A percentile compares a stretch with the other conserved stretches of the same genome.
Conservation (phyloP, 1,140 invertebrate genomes). For the Conopomorpha cramerella region DNA sequence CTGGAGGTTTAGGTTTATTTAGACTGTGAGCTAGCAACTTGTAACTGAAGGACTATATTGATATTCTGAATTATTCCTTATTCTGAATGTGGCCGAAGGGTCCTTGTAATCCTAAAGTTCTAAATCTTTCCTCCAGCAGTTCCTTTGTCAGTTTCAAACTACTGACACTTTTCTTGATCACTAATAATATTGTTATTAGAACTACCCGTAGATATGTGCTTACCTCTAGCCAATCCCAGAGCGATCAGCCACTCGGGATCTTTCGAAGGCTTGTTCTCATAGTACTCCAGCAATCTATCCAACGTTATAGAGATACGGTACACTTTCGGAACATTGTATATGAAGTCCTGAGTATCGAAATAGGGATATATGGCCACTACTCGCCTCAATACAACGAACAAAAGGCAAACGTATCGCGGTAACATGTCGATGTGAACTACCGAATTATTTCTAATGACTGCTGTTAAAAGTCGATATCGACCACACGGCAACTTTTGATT, state of each 20-base stretch:
- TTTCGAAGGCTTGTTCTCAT: conserved; percentile 45
- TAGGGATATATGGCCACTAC: conserved; percentile 42
- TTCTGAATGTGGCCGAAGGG: too few species aligned
- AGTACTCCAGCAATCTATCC: conserved; percentile 39
- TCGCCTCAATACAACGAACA: too few species aligned
- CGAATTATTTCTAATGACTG: too few species aligned
- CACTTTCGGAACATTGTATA: conserved; percentile 49
- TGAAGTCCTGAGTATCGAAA: conserved; percentile 50
- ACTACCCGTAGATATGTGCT: conserved; percentile 3
- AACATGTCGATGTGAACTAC: conserved; percentile 30
- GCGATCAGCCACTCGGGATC: conserved; percentile 51
- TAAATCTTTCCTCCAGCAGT: too few species aligned
- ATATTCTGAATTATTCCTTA: too few species aligned
- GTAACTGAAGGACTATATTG: too few species aligned
- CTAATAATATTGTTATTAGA: conserved; percentile 5
- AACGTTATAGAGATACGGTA: conserved; percentile 40
- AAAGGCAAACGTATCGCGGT: conserved; percentile 18
- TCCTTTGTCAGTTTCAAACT: too few species aligned
- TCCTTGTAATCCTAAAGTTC: too few species aligned
- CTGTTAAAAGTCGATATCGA: too few species aligned
- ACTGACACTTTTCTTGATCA: too few species aligned
- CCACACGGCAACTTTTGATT: conserved; percentile 30
- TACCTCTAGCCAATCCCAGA: conserved; percentile 38
- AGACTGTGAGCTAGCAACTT: too few species aligned
- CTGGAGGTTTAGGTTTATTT: too few species aligned